Base-by-base conservation (phyloP, 2,113 vertebrate genomes). In the Peromyscus polionotus region DNA sequence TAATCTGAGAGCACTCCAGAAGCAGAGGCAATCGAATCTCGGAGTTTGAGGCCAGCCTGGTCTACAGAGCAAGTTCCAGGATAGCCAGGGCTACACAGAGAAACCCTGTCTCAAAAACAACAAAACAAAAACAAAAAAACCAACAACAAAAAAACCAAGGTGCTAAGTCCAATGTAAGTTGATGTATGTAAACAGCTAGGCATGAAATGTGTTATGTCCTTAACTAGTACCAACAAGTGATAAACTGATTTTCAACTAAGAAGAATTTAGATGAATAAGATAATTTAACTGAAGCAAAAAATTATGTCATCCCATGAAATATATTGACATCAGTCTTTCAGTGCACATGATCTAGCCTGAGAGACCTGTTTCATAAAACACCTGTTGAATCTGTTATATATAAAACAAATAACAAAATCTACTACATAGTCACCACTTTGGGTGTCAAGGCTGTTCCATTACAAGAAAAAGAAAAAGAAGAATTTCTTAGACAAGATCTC, bases 211-310 rank as follows among this genome's bases (percentile, higher is more conserved):
- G 59, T 59, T 51, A 51, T 92, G 91, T 83, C 63, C 63, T 94
- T 61, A 77, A 42, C 72, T 94, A 63, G 3, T 68, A 51, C 24
- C 81, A 94, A 93, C 79, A 80, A 91, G 24, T 75, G 2, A 63
- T 86, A 81, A 51, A 51, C 9, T 51, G 48, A 51, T n/a, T 94
- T 91, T 68, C 90, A 17, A 54, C 48, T 90, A 26, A 87, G 9
- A 93, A 16, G 90, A 88, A 93, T 79, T 94, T 17, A 84, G 48
- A 88, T 54, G 16, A 83, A 28, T n/a, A 93, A 83, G 42, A 72
- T 76, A 86, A 93, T 95, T 79, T 84, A 96, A 36, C 61, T 5
- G n/a, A 48, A 83, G 19, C 31, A 75, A 51, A 9, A 81, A 42
- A 17, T 81, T 70, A 68, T 73, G 36, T 36, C 22, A 26, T 67